Conservation (phyloP, 2,113 vertebrate species). For the Scomber japonicus region DNA sequence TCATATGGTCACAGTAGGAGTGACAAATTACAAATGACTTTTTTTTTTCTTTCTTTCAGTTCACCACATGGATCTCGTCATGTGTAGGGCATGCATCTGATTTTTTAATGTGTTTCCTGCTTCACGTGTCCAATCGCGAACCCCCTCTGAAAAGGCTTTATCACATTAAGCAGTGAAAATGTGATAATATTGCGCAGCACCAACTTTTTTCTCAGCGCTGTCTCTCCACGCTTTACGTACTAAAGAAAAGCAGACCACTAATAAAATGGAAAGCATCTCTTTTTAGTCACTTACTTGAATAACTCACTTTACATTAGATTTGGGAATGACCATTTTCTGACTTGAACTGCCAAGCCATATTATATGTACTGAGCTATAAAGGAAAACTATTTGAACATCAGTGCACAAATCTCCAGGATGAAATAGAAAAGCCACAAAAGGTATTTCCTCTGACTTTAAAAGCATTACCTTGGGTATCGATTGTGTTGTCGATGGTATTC, state of each 20-base stretch:
- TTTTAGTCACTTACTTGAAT: too few relatives aligned
- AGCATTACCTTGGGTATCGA: conserved; percentile 66
- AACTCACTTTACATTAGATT: too few relatives aligned
- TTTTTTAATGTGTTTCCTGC: conserved; percentile 41
- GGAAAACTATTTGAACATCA: neutral
- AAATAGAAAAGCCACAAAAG: conserved; percentile 12
- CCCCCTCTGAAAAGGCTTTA: conserved; percentile 20
- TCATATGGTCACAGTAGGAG: conserved; percentile 65
- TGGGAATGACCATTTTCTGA: neutral
- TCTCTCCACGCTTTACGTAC: neutral
- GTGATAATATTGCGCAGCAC: neutral
- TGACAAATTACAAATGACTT: conserved; percentile 52
- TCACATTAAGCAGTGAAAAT: conserved; percentile 5
- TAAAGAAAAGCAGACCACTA: conserved; percentile 1
- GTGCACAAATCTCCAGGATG: neutral
- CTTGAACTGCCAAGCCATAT: conserved; percentile 7
- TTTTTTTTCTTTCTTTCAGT: neutral
- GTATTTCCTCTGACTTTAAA: conserved; percentile 38
- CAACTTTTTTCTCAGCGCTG: conserved; percentile 13
- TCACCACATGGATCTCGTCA: conserved; percentile 62
- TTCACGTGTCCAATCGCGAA: conserved; percentile 37
- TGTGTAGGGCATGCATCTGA: conserved; percentile 40
- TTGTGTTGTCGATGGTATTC: conserved; percentile 66
- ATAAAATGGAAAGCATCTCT: neutral
- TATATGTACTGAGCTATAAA: neutral